Evolutionary conservation across 2,888 invertebrate genomes (phyloP), one percentile per base, ranked within the genome.

Genomic region (Diarsia mendica): DNA sequence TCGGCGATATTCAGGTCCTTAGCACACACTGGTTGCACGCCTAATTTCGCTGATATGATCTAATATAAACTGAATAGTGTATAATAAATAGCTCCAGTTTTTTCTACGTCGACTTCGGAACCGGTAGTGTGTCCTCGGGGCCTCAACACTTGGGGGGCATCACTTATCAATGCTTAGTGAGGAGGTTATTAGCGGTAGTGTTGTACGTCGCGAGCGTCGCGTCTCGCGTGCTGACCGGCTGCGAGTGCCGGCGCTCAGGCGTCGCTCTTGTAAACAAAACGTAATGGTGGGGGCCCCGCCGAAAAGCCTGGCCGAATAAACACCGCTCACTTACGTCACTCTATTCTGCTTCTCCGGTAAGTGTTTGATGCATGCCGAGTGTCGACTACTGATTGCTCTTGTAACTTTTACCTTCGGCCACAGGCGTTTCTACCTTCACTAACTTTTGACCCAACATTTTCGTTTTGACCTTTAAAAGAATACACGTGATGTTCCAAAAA

Each of bases 221-320:
- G 94, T 89, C 91, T 90, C 94, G 95, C 94, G 93, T 92, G 95
- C 91, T 90, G 89, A 93, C 92, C 94, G 93, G 92, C 92, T 91
- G 92, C 95, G 93, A 95, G 94, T 95, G 96, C 93, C 95, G 95
- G 94, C 92, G 93, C 89, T 89, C 91, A 91, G 92, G 91, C 93
- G 93, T 89, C 92, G 91, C 90, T 93, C 94, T 93, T 94, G 96
- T 96, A 95, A 96, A 96, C 96, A 96, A 95, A 95, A 91, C 92
- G 93, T 87, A 89, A 92, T 94, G 96, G 96, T 94, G 96, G 96
- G 96, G 96, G 96, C 95, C 95, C 93, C 94, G 92, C 94, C 95
- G 93, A 95, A 95, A 95, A 95, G 95, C 95, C 95, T 95, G 91
- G 90, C 92, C 92, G 93, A 93, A 93, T 92, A 88, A 79, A 85